These are phyloP conservation scores for Oasisia sp. DNA, from an alignment of 2,888 invertebrate genomes.

Conservation along the genomic window DNA sequence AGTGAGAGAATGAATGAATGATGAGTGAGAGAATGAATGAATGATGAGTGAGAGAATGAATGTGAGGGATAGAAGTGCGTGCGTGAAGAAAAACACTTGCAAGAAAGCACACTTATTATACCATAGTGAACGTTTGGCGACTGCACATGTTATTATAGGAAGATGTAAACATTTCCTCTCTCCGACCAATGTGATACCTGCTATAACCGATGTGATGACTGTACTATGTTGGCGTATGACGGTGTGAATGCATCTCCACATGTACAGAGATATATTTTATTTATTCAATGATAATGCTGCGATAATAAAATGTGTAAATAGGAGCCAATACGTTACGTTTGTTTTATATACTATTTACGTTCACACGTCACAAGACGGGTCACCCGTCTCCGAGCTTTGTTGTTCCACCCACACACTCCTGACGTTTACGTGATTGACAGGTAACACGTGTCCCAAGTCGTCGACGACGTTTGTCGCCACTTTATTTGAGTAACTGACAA, in stretches of 20 bases:
- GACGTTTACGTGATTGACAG: too few species aligned
- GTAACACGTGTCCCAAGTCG: too few species aligned
- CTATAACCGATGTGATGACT: slow-evolving; percentile 21
- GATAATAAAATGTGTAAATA: slow-evolving; percentile 25
- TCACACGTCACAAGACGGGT: neutral
- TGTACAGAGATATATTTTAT: slow-evolving; percentile 26
- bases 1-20: neutral
- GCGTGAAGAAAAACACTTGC: too few species aligned
- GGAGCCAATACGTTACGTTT: neutral
- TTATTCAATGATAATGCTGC: slow-evolving; percentile 24
- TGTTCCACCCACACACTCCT: too few species aligned
- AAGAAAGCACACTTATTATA: neutral
- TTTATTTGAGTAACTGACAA: too few species aligned
- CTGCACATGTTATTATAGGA: neutral
- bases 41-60: too few species aligned
- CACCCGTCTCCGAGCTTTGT: neutral
- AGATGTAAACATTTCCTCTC: neutral
- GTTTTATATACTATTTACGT: neutral
- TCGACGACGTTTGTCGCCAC: too few species aligned
- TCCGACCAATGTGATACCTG: slow-evolving; percentile 24
- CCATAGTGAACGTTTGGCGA: neutral
- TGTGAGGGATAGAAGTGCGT: too few species aligned
- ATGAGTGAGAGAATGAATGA: neutral
- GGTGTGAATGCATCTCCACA: neutral
- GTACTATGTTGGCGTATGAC: neutral